Percentiles rank a stretch among this genome's conserved stretches.
Conservation (phyloP, 1,140 invertebrate species). For the Apis mellifera region Amel_HAv3.1 CM009944.2:9345001-9345500, state of each 20-base stretch:
- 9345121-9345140: constrained; percentile 55
- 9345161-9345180: constrained; percentile 63
- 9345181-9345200: constrained; percentile 50
- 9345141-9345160: constrained; percentile 56
- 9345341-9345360: neutral
- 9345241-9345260: constrained; percentile 15
- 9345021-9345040: neutral
- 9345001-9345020: neutral
- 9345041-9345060: constrained; percentile 10
- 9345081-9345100: constrained; percentile 43
- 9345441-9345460: constrained; percentile 45
- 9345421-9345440: neutral
- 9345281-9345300: constrained; percentile 44
- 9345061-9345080: constrained; percentile 33
- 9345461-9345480: constrained; percentile 22
- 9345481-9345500: constrained; percentile 21
- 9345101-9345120: constrained; percentile 64
- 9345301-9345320: constrained; percentile 58
- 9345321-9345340: constrained; percentile 41
- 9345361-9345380: neutral
- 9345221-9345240: constrained; percentile 35
- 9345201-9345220: constrained; percentile 51
- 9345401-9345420: neutral
- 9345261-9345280: constrained; percentile 7
- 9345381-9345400: too few species aligned